Evolutionary conservation across 2,113 vertebrate genomes (phyloP), one percentile per base, ranked within the genome.

Genomic region (Reinhardtius hippoglossoides): DNA sequence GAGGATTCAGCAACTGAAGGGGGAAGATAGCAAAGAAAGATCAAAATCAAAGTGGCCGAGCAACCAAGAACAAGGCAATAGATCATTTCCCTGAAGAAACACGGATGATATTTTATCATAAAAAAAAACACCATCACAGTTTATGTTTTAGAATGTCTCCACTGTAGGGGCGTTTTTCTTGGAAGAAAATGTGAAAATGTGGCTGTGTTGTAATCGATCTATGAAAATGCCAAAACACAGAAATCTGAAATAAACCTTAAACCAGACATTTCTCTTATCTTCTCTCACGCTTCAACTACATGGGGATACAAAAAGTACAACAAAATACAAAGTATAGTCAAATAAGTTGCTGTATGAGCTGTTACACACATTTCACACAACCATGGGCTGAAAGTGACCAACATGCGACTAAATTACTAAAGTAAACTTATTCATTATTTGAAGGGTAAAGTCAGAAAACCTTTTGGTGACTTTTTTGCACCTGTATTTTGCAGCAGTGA

Each of bases 31-130:
- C 40, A 31, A 44, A 60, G 72, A 78, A 48, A 74, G 58, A 75
- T 58, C 40, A 42, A 63, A 85, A 77, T 88, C 73, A 60, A 64
- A 80, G 44, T 65, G 54, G 52, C 68, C 2, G 27, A 18, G 65
- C 79, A 71, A 78, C 61, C 73, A 52, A 75, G 68, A 86, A 58
- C 70, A 65, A 44, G 48, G 67, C 27, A 73, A 78, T 56, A 71
- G 31, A 83, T 81, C 50, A 78, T 81, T 76, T 80, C 18, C 67
- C 55, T 70, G 78, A 40, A 80, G 69, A n/a, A 74, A 56, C 72
- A 50, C 56, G 67, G 35, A 58, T 70, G 79, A 82, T 67, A 67
- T 82, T 73, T 67, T 80, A 69, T 73, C 63, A 70, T 26, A 7
- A 85, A 20, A 48, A 6, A 50, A 50, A 62, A 64, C 42, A 75